These are phyloP conservation scores for Mesembrinibis cayennensis DNA, from an alignment of 2,113 vertebrate genomes.

Conservation along the genomic window DNA sequence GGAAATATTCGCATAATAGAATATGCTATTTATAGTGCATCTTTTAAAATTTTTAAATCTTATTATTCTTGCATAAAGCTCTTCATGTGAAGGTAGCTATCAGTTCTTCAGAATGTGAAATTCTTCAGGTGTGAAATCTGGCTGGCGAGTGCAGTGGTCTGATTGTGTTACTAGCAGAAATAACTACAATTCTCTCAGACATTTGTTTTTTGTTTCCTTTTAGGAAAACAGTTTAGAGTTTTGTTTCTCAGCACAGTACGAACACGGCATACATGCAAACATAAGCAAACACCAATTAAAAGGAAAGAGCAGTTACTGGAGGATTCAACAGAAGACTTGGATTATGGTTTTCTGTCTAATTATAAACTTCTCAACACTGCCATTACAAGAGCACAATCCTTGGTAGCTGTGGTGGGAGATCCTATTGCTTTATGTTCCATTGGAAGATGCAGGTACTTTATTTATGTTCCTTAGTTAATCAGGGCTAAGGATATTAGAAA, in stretches of 20 bases:
- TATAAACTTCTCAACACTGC: conserved; percentile 99
- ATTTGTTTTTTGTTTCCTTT: conserved; percentile 15
- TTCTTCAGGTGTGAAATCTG: background rate
- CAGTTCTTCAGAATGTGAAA: conserved; percentile 2
- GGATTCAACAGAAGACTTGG: conserved; percentile 96
- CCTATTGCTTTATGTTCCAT: conserved; percentile 97
- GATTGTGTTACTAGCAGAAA: background rate
- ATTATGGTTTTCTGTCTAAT: conserved; percentile 98
- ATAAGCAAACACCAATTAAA: conserved; percentile 98
- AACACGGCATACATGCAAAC: conserved; percentile 97
- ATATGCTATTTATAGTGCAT: conserved; percentile 42
- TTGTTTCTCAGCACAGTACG: conserved; percentile 98
- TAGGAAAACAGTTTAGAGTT: conserved; percentile 97
- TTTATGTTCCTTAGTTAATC: background rate
- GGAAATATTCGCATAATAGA: conserved; percentile 35
- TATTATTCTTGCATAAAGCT: conserved; percentile 56
- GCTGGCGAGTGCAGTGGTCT: background rate
- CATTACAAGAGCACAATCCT: conserved; percentile 96
- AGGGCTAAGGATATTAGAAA: background rate
- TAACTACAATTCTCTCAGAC: background rate
- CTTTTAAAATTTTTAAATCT: conserved; percentile 40
- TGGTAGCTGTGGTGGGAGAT: conserved; percentile 98
- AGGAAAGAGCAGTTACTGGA: conserved; percentile 96
- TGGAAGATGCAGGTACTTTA: conserved; percentile 93
- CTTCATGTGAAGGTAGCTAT: background rate